Evolutionary conservation across 2,797 vertebrate genomes (phyloP).

Genomic region (Darevskia nairensis): DNA sequence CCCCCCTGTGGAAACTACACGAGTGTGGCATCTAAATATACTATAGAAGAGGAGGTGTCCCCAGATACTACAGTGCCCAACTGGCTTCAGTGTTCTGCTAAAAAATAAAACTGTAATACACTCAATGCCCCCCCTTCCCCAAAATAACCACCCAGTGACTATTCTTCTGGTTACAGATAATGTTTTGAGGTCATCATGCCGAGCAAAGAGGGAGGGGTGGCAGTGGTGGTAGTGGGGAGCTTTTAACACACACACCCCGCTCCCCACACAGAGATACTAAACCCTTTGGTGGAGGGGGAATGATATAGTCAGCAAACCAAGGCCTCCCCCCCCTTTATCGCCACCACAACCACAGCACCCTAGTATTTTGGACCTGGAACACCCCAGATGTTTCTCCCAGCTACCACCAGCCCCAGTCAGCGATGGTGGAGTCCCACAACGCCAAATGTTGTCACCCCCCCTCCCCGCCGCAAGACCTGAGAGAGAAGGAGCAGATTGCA

Average conservation of each 20-base stretch:
- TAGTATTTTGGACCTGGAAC: not conserved
- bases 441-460: too few relatives aligned
- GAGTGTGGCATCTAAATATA: slow-evolving; percentile 9
- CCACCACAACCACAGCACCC: not conserved
- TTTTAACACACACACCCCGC: not conserved
- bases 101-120: slow-evolving; percentile 28
- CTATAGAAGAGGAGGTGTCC: slow-evolving; percentile 14
- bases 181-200: slow-evolving; percentile 1
- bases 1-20: slow-evolving; percentile 10
- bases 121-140: not conserved
- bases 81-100: slow-evolving; percentile 14
- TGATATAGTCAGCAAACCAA: not conserved
- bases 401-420: not conserved
- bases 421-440: too few relatives aligned
- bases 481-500: not conserved
- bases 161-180: not conserved
- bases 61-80: slow-evolving; percentile 7
- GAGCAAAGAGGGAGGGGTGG: not conserved
- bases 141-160: not conserved
- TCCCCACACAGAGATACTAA: not conserved
- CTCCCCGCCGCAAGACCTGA: too few relatives aligned
- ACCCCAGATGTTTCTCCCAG: not conserved
- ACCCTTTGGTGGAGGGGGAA: not conserved
- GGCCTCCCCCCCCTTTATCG: not conserved
- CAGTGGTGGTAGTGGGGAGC: not conserved